phyloP scores from a whole-genome alignment of 2,797 vertebrate species.

The Numenius phaeopus region DNA sequence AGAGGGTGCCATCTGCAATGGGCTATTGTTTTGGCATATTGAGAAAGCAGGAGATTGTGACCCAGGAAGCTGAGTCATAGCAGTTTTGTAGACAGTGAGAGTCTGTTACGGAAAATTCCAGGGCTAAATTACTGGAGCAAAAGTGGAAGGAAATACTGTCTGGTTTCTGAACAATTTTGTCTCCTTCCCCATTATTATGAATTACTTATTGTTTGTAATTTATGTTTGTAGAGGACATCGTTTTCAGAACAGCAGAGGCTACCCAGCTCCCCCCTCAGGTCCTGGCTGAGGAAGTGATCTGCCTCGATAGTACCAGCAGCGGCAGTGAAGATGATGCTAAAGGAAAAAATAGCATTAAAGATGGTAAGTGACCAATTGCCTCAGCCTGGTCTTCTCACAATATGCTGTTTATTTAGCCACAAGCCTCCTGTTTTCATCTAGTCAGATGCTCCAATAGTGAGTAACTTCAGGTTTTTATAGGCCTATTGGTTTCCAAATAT shows the following conservation, averaged over 20 bases:
- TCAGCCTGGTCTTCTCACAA: not conserved
- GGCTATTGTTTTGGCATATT: conserved; percentile 17
- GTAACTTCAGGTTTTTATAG: conserved; percentile 4
- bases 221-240: conserved; percentile 82
- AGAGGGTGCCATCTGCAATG: conserved; percentile 20
- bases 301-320: conserved; percentile 90
- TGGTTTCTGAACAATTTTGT: conserved; percentile 51
- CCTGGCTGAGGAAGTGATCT: conserved; percentile 92
- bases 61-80: conserved; percentile 69
- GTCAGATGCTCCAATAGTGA: not conserved
- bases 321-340: conserved; percentile 89
- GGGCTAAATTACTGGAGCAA: conserved; percentile 51
- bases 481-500: not conserved
- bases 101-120: conserved; percentile 69
- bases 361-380: conserved; percentile 77
- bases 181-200: conserved; percentile 53
- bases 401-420: not conserved
- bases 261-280: conserved; percentile 86
- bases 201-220: conserved; percentile 60
- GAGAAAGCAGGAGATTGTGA: conserved; percentile 44
- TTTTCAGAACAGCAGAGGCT: conserved; percentile 87
- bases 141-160: conserved; percentile 66
- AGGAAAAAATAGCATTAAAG: conserved; percentile 75
- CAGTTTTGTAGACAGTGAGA: conserved; percentile 50
- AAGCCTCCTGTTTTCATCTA: not conserved